A percentile compares a stretch with the other conserved stretches of the same genome.
Evolutionary conservation across 2,113 vertebrate species (phyloP).

Genomic region (Hyla sarda): DNA sequence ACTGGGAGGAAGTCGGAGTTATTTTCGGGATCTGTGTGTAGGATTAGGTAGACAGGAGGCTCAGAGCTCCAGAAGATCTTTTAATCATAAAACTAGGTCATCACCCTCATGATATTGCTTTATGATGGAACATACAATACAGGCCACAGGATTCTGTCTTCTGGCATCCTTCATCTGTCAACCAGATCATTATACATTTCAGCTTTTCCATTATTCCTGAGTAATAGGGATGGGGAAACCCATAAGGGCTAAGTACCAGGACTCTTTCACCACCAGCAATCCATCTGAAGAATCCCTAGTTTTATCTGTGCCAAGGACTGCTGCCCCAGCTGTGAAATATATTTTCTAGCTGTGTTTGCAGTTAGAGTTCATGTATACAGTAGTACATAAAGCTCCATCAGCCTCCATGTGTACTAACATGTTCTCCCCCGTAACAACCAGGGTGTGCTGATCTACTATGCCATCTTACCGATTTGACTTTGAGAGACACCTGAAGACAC

Average conservation of each 20-base stretch:
- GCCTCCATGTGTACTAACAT: no score
- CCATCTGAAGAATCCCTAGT: neutral
- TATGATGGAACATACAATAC: conserved; percentile 10
- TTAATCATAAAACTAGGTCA: conserved; percentile 47
- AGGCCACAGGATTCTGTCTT: neutral
- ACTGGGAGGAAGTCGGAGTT: neutral
- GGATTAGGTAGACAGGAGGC: neutral
- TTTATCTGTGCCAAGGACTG: neutral
- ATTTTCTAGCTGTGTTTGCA: neutral
- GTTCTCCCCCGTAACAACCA: no score
- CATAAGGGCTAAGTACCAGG: conserved; percentile 3
- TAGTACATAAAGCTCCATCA: neutral
- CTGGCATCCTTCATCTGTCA: conserved; percentile 25
- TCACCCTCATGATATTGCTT: conserved; percentile 31
- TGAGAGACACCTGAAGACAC: no score
- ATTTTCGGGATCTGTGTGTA: neutral
- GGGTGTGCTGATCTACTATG: no score
- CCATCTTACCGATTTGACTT: no score
- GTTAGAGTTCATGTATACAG: neutral
- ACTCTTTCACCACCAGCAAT: conserved; percentile 16
- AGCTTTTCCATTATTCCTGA: conserved; percentile 26
- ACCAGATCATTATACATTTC: neutral
- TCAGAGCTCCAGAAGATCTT: conserved; percentile 2
- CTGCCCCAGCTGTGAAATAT: neutral
- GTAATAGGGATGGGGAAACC: conserved; percentile 31